Evolutionary conservation across 2,888 invertebrate species (phyloP).

Genomic region (Macaria liturata): DNA sequence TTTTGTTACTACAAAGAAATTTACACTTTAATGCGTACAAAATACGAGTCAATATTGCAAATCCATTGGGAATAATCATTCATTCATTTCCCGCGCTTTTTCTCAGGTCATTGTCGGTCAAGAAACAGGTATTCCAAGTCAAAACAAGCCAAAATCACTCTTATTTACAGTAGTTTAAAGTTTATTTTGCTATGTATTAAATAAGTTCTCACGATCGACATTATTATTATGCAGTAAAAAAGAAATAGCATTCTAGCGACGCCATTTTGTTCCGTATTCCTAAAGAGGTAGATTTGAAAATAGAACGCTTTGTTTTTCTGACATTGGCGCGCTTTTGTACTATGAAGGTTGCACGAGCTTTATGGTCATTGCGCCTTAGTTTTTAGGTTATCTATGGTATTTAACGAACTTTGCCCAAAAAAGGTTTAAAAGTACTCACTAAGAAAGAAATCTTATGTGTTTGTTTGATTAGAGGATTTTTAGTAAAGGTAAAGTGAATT

Average conservation of each 20-base stretch:
- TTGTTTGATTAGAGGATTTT: no score
- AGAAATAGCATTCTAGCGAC: slow-evolving; percentile 22
- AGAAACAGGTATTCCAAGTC: slow-evolving; percentile 62
- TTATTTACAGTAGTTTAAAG: accelerated
- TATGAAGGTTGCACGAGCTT: slow-evolving; percentile 33
- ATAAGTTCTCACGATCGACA: slow-evolving; percentile 57
- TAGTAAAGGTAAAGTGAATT: no score
- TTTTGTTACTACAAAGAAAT: slow-evolving; percentile 16
- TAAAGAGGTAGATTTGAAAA: slow-evolving; percentile 14
- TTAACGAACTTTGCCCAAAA: not conserved
- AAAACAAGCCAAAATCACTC: slow-evolving; percentile 28
- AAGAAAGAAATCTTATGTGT: no score
- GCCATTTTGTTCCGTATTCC: slow-evolving; percentile 20
- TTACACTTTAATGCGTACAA: not conserved
- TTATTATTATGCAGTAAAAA: slow-evolving; percentile 45
- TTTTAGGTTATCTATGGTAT: slow-evolving; percentile 27
- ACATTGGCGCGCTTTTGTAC: slow-evolving; percentile 35
- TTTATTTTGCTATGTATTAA: slow-evolving; percentile 22
- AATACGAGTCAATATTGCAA: slow-evolving; percentile 20
- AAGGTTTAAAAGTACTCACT: not conserved
- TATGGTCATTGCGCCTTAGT: slow-evolving; percentile 33
- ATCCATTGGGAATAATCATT: slow-evolving; percentile 38
- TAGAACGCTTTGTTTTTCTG: slow-evolving; percentile 17
- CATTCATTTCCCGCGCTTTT: slow-evolving; percentile 63
- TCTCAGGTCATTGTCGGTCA: slow-evolving; percentile 75